Base-by-base conservation (phyloP, 2,797 vertebrate genomes). In the Chiloscyllium punctatum region DNA sequence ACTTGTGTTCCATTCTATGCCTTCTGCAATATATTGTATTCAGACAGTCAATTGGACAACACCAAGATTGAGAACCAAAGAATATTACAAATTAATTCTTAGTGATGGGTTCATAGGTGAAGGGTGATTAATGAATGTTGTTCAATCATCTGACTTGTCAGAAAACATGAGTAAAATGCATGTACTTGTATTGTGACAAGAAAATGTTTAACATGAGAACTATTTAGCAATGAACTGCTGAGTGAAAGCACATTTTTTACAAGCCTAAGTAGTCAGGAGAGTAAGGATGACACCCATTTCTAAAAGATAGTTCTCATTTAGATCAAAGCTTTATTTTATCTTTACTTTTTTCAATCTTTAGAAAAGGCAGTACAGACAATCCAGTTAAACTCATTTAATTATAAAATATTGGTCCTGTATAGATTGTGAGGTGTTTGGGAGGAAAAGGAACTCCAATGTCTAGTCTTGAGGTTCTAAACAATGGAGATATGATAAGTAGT, bases 111-210 rank as follows among this genome's bases (percentile, higher is more conserved):
- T 72, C 23, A 48, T 72, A 33, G 68, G 68, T 94, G 27, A 51
- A 51, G 53, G 37, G 48, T 94, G 72, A 94, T 94, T 94, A 94
- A 72, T 72, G 66, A 94, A 48, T 48, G 13, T 30, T 72, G 37
- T 94, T 27, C 37, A 15, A 48, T 69, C 92, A 51, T 74, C 51
- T 94, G 69, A 94, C 25, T 94, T 72, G 92, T 72, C 69, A 71
- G 37, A 94, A 71, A 94, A 94, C 69, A 72, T 33, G 37, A 72
- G 25, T 94, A 51, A 48, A 94, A 94, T 72, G 25, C 48, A 74
- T 53, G 92, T 30, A 71, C 15, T 94, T 3, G 30, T 51, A 48
- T 94, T 71, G 48, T 72, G 51, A 94, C 69, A 69, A 94, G 11
- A 94, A 69, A 71, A 13, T 72, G 13, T 94, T 72, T 48, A 74